A percentile compares a stretch with the other conserved stretches of the same genome.
These are phyloP conservation scores for Liparis tanakae DNA, from an alignment of 2,797 vertebrate species.

Conservation along the genomic window DNA sequence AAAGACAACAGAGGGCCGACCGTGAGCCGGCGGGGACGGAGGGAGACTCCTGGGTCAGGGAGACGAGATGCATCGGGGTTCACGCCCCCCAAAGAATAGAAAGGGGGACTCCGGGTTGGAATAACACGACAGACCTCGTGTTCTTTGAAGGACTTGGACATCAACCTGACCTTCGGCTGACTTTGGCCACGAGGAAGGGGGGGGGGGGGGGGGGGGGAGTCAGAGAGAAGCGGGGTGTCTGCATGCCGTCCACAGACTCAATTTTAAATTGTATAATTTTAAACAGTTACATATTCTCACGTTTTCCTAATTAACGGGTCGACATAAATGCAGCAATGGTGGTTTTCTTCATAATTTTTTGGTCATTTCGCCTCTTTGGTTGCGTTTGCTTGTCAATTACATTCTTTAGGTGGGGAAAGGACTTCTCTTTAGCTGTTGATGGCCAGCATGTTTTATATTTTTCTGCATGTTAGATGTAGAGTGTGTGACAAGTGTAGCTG, in stretches of 20 bases:
- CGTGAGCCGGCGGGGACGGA: conserved; percentile 44
- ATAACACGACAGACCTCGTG: conserved; percentile 66
- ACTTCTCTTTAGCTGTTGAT: background rate
- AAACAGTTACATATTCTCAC: background rate
- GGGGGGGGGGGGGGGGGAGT: conserved; percentile 24
- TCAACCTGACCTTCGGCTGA: conserved; percentile 69
- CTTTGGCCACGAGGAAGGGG: conserved; percentile 52
- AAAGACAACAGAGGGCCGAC: conserved; percentile 81
- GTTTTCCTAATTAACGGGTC: background rate
- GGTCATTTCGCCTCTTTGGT: background rate
- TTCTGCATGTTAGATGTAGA: background rate
- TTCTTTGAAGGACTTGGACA: conserved; percentile 67
- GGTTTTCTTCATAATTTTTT: background rate
- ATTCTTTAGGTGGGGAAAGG: too few species aligned
- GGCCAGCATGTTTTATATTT: background rate
- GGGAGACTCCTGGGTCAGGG: conserved; percentile 43
- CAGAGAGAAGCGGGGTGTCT: conserved; percentile 5
- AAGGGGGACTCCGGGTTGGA: conserved; percentile 60
- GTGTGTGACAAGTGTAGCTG: background rate
- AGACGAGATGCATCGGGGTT: conserved; percentile 39
- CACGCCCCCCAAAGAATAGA: conserved; percentile 27
- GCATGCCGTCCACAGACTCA: background rate
- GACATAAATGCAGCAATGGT: background rate
- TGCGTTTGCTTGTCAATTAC: too few species aligned
- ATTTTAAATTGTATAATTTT: background rate